Evolutionary conservation across 1,140 invertebrate genomes (phyloP), one percentile per base, ranked within the genome.

Genomic region (Magallana angulata): DNA sequence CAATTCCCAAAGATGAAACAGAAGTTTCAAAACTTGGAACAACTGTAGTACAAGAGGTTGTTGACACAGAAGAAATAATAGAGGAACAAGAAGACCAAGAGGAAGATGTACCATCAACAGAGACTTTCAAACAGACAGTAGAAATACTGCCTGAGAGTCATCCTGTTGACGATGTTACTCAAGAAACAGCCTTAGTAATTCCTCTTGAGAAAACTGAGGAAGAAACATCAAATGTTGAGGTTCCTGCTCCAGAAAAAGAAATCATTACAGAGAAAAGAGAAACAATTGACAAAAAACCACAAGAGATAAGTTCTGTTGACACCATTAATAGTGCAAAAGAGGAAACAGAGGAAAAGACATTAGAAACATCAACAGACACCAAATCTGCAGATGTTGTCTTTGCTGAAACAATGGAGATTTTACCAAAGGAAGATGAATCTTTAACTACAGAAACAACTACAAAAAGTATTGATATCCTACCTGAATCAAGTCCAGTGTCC

Each of bases 31-130:
- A 48, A 85, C 64, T 68, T 48, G 84, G 56, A 30, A 85, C 64
- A 56, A 56, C 56, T 24, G 60, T 48, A 30, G 16, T 60, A 56
- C 85, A 91, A 71, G 81, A 76, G n/a, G 87, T 57, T 90, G 86
- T 86, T 24, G 64, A 64, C 85, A 62, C 59, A 56, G 84, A 85
- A 56, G 60, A 56, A 56, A 36, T 85, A 36, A 71, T 56, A 48
- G 84, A 85, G 68, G 64, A 62, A 14, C 36, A 48, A 48, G 36
- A 4, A 48, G 64, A 24, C 1, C 18, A 68, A 14, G 64, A 68
- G 62, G 62, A 85, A 48, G 57, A 16, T 9, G n/a, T 84, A 4
- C 7, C 24, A 80, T 56, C 71, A 8, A 80, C 24, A 16, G 60
- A 62, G 18, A 62, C 60, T 62, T 62, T 48, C 36, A 48, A 48